Base-by-base conservation (phyloP, 2,797 vertebrate genomes). In the Cynodonichthys magdalenae region DNA sequence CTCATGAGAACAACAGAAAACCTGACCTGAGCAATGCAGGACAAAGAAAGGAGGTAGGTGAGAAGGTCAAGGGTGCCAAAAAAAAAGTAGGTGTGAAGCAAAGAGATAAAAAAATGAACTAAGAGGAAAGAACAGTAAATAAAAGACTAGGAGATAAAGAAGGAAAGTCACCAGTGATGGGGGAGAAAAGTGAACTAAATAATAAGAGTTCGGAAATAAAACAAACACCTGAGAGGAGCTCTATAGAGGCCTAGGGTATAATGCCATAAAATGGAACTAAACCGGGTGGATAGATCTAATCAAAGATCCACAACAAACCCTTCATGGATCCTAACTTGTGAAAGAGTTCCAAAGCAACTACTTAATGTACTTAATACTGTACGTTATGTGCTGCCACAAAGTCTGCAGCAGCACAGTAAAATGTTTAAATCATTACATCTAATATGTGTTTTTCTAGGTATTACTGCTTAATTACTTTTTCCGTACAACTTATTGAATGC, bases 1-100 rank as follows among this genome's bases (percentile, higher is more conserved):
- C 42, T n/a, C n/a, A n/a, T n/a, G n/a, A n/a, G n/a, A n/a, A 62
- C 56, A 64, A 74, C 0, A 2, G 67, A 54, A 80, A 51, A 69
- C 59, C 45, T 63, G 57, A 61, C 19, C 51, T 18, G 44, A 18
- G 3, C 44, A 46, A 6, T 18, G 17, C 17, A 28, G 48, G 27
- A 53, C 36, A 34, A 46, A 45, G 42, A 18, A 49, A 53, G 19
- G n/a, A 66, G 53, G 64, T 45, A 62, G 63, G 67, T 81, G 65
- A 60, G 68, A 62, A 10, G 36, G 47, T 4, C 29, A n/a, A 28
- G 14, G 24, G 42, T 1, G 45, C 18, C 72, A 58, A 39, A 17
- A 64, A 44, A 67, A 6, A 61, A 50, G 50, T 29, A 45, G n/a
- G 54, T 18, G 50, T 66, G 60, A 64, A 44, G 9, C 9, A 18